Base-by-base conservation (phyloP, 2,888 invertebrate species). In the Drosophila maculinotata region DNA sequence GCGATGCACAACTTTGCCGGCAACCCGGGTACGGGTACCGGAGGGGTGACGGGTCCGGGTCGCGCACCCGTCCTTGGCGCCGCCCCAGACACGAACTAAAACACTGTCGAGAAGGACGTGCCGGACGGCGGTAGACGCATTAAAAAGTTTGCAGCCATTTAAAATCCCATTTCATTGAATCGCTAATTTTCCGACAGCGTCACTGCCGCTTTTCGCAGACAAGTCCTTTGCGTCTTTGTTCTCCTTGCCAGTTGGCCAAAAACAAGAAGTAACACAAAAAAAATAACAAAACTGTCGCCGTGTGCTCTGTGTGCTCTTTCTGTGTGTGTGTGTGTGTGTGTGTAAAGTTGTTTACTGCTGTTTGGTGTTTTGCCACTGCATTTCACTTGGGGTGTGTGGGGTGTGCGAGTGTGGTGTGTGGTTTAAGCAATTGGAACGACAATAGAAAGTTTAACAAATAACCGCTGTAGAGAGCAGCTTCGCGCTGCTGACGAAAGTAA, bases 121-220 rank as follows among this genome's bases (percentile, higher is more conserved):
- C 35, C 26, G 56, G 44, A 59, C 41, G 54, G 56, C 66, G 64
- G 54, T 44, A 79, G 83, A 81, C 76, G 76, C 87, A 88, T 88
- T 87, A 84, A 87, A 87, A 89, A 87, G 79, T 87, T 89, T 87
- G 74, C 84, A 78, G 84, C 89, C 84, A 88, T 89, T 87, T 87
- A 87, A 88, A 88, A 88, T 88, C 83, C 87, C 89, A 88, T 89
- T 86, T 87, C 88, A 87, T 88, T 87, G 89, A 87, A 88, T 88
- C 89, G 86, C 87, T 89, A 87, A 87, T 87, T 89, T 89, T 82
- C 71, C 86, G 82, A 81, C 88, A 76, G 47, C 67, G 71, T 56
- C 69, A 66, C 65, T n/a, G n/a, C n/a, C n/a, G n/a, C n/a, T n/a
- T n/a, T n/a, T n/a, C n/a, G n/a, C 63, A 70, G 49, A 20, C 57